A percentile compares a stretch with the other conserved stretches of the same genome.
Conservation (phyloP, 2,797 vertebrate genomes). For the Babyrousa celebensis region DNA sequence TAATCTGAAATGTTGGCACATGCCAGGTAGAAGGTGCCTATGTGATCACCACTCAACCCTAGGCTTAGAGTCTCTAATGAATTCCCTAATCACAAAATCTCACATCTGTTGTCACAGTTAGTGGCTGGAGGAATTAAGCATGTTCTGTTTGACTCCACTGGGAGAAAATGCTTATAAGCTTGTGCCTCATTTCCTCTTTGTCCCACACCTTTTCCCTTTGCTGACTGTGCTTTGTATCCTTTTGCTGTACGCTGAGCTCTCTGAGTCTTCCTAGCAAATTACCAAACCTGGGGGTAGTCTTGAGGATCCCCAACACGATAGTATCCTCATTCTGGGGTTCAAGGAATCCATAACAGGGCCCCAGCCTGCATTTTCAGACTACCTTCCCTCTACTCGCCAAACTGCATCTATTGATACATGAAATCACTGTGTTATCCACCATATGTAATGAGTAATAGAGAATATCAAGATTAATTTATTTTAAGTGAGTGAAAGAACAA, state of each 20-base stretch:
- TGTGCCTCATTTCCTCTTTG: not conserved
- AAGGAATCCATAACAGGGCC: not conserved
- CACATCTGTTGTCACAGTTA: not conserved
- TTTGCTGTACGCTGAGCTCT: not conserved
- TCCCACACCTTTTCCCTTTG: not conserved
- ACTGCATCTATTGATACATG: not conserved
- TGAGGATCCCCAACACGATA: not conserved
- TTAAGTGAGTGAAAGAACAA: not conserved
- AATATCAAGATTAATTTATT: not conserved
- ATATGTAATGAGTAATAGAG: not conserved
- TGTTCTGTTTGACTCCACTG: not conserved
- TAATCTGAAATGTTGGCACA: not conserved
- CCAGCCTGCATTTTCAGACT: not conserved
- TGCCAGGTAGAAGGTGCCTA: not conserved
- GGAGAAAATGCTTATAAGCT: not conserved
- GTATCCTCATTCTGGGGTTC: not conserved
- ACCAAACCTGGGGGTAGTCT: not conserved
- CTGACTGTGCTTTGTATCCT: not conserved
- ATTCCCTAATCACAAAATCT: not conserved
- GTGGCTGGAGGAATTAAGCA: not conserved
- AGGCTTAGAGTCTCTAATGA: not conserved
- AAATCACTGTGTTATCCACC: not conserved
- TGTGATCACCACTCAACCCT: not conserved
- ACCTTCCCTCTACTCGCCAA: not conserved
- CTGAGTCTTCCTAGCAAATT: slow-evolving; percentile 11